Evolutionary conservation across 1,140 invertebrate species (phyloP).

Genomic region (Palaemon carinicauda): DNA sequence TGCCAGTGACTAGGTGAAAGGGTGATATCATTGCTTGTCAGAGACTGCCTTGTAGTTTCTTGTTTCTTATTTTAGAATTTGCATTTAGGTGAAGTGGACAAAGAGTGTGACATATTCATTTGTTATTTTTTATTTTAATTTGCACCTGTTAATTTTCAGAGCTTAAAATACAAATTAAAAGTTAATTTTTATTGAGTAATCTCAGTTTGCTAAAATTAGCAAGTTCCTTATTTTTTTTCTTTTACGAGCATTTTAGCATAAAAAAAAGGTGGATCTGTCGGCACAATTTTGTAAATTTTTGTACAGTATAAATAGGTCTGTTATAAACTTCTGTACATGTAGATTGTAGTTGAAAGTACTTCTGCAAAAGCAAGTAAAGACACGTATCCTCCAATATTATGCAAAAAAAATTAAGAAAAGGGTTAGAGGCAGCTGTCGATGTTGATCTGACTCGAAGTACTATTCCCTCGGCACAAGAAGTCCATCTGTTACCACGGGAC

Average conservation of each 20-base stretch:
- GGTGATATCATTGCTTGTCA: conserved; percentile 38
- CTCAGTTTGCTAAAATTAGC: conserved; percentile 40
- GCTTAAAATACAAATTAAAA: conserved; percentile 18
- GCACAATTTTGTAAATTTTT: conserved; percentile 56
- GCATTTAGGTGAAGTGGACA: conserved; percentile 42
- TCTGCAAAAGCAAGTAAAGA: conserved; percentile 57
- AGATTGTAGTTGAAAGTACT: conserved; percentile 43
- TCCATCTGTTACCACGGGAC: conserved; percentile 1
- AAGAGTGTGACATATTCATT: conserved; percentile 20
- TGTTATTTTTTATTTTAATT: conserved; percentile 47
- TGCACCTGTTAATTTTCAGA: conserved; percentile 12
- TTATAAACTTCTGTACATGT: conserved; percentile 52
- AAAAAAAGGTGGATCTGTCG: conserved; percentile 38
- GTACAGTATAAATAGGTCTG: conserved; percentile 46
- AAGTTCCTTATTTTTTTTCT: not conserved
- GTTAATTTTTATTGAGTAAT: conserved; percentile 46
- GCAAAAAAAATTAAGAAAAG: no score
- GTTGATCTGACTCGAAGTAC: no score
- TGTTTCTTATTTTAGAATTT: conserved; percentile 33
- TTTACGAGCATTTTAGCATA: conserved; percentile 40
- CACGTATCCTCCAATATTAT: conserved; percentile 42
- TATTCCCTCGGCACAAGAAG: not conserved
- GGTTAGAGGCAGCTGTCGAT: no score
- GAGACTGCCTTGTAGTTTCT: conserved; percentile 30
- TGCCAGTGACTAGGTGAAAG: conserved; percentile 40